These are phyloP conservation scores for Gryllus longicercus DNA, from an alignment of 2,888 invertebrate genomes.

Conservation along the genomic window DNA sequence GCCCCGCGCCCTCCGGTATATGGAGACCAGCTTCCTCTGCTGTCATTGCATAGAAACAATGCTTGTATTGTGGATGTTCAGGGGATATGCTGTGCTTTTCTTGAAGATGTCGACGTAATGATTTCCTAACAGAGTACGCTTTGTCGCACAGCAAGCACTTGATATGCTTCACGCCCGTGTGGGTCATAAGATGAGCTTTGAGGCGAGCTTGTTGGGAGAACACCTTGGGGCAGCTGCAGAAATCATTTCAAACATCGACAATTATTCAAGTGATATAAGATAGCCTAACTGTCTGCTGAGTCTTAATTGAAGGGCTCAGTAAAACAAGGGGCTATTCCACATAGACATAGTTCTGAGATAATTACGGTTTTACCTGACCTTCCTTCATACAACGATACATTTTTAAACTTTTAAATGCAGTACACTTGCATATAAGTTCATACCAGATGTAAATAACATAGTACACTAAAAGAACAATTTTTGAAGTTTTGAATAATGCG, in stretches of 20 bases:
- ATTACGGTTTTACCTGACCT: too few relatives aligned
- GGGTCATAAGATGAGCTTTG: conserved; percentile 52
- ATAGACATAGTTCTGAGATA: too few relatives aligned
- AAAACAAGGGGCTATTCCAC: too few relatives aligned
- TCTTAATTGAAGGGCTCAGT: too few relatives aligned
- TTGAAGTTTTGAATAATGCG: too few relatives aligned
- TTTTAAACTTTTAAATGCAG: too few relatives aligned
- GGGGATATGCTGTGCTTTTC: conserved; percentile 46
- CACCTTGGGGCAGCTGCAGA: conserved; percentile 38
- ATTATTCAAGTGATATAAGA: too few relatives aligned
- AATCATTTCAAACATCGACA: background rate
- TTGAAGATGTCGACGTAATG: conserved; percentile 52
- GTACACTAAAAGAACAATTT: too few relatives aligned
- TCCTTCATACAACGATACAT: too few relatives aligned
- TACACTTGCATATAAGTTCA: too few relatives aligned
- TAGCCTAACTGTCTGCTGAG: too few relatives aligned
- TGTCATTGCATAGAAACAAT: conserved; percentile 39
- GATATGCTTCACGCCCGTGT: conserved; percentile 50
- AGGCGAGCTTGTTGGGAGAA: conserved; percentile 38
- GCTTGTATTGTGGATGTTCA: conserved; percentile 37
- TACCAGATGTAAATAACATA: too few relatives aligned
- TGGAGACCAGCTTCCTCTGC: conserved; percentile 40
- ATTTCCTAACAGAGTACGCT: conserved; percentile 50
- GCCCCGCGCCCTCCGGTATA: conserved; percentile 35
- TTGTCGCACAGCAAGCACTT: conserved; percentile 55